These are phyloP conservation scores for Ciconia nigra DNA, from an alignment of 2,797 vertebrate species.

Conservation along the genomic window DNA sequence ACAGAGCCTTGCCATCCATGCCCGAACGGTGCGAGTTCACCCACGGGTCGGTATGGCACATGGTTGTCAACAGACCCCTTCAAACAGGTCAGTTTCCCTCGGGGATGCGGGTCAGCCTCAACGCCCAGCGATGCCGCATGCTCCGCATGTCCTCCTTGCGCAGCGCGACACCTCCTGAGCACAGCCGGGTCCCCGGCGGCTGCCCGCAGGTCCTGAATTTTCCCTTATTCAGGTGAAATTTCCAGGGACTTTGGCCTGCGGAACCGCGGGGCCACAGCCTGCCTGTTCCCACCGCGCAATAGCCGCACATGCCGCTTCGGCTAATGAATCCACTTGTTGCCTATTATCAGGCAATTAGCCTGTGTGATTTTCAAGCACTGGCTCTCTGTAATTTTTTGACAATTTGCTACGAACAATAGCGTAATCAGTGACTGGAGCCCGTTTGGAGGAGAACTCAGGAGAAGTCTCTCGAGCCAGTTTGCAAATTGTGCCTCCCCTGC, in stretches of 20 bases:
- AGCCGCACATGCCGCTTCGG: fast-evolving
- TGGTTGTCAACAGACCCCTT: neutral
- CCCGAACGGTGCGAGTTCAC: fast-evolving
- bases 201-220: neutral
- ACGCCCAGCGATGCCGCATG: fast-evolving
- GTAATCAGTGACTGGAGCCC: neutral
- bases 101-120: fast-evolving
- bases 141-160: neutral
- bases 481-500: neutral
- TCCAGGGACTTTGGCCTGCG: neutral
- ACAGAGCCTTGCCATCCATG: neutral
- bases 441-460: neutral
- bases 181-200: fast-evolving
- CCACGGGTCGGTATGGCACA: fast-evolving
- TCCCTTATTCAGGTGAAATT: neutral
- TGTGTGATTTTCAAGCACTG: neutral
- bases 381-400: neutral
- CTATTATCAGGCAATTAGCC: neutral
- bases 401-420: neutral
- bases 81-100: fast-evolving
- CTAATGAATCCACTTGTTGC: neutral
- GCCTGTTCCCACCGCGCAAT: fast-evolving
- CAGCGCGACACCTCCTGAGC: neutral
- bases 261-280: neutral
- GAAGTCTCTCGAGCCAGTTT: neutral